Base-by-base conservation (phyloP, 2,888 invertebrate genomes). In the Tortricodes alternella region DNA sequence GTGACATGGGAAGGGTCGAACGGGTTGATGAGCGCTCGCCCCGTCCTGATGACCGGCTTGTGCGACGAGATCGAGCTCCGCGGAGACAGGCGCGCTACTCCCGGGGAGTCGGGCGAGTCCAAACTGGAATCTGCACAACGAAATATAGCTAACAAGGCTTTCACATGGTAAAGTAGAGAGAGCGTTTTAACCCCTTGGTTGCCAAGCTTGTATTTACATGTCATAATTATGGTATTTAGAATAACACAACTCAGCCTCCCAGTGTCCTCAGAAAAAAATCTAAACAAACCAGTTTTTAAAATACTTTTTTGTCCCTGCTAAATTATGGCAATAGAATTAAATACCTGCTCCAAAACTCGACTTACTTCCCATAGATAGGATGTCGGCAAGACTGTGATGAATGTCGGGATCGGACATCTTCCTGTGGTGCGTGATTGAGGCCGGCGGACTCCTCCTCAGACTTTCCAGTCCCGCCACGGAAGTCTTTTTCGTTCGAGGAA, bases 1-100 rank as follows among this genome's bases (percentile, higher is more conserved):
- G 98, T 97, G 52, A 99, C 98, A 77, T 98, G 97, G 0, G 98
- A 98, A 0, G 99, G 99, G 80, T 98, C 98, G 80, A 99, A 99
- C 0, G 99, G 99, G 87, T 99, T 99, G 70, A 99, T 98, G 37
- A 98, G 91, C 0, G 98, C 96, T 59, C 96, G 91, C 0, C 96
- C 96, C 0, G 96, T 95, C n/a, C 95, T 84, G 15, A 94, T 91
- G 38, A 93, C 91, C 0, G 93, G 92, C 46, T 92, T 92, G 73
- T 91, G 79, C 0, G 74, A 70, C 0, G 83, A 78, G 8, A 84
- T 79, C 0, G 88, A 85, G 50, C 89, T 86, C 0, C 89, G 73
- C 0, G 89, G 89, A n/a, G n/a, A n/a, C n/a, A n/a, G n/a, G n/a
- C n/a, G n/a, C n/a, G n/a, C n/a, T n/a, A n/a, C n/a, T n/a, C 88